Conservation (phyloP, 1,140 invertebrate species). For the Cataglyphis hispanica region DNA sequence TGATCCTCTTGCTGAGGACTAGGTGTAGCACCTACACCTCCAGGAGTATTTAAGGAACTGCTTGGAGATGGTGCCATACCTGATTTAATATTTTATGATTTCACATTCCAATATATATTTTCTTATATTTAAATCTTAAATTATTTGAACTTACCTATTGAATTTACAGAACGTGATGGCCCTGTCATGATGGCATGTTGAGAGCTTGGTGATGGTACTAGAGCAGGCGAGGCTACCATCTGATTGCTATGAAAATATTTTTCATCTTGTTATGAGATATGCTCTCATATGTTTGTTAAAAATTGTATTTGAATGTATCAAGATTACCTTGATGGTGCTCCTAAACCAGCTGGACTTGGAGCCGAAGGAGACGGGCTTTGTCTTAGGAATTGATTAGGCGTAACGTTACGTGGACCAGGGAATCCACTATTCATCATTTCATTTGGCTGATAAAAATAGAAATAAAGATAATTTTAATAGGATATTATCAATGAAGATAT, state of each 20-base stretch:
- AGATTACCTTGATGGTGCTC: constrained; percentile 85
- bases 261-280: constrained; percentile 44
- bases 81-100: constrained; percentile 52
- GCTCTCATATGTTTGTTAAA: constrained; percentile 22
- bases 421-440: constrained; percentile 86
- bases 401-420: constrained; percentile 87
- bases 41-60: constrained; percentile 93
- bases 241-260: constrained; percentile 85
- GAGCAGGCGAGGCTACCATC: constrained; percentile 91
- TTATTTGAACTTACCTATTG: constrained; percentile 77
- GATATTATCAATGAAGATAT: not conserved
- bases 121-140: constrained; percentile 35
- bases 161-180: constrained; percentile 85
- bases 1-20: constrained; percentile 94
- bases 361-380: constrained; percentile 91
- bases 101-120: not conserved
- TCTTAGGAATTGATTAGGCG: constrained; percentile 89
- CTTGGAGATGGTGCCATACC: constrained; percentile 93
- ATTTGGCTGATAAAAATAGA: constrained; percentile 75
- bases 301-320: constrained; percentile 10
- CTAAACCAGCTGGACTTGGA: constrained; percentile 89
- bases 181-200: constrained; percentile 87
- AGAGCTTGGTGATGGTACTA: constrained; percentile 90
- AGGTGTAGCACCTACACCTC: constrained; percentile 89
- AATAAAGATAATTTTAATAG: constrained; percentile 13